Conservation (phyloP, 2,888 invertebrate species). For the Amiota minor region DNA sequence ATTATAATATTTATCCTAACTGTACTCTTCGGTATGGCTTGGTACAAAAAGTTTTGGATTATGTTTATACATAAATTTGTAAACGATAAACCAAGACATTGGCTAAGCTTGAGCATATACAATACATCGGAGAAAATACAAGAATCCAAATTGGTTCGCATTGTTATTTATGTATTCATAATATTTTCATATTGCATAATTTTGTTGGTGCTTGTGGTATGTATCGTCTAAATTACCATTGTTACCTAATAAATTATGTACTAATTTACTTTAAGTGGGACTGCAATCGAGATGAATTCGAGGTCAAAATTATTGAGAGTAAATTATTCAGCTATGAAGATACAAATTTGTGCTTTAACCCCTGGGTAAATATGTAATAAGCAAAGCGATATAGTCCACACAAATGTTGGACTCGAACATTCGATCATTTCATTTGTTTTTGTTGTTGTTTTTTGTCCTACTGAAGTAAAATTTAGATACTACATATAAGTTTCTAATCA, state of each 20-base stretch:
- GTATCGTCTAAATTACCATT: not conserved
- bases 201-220: not conserved
- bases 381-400: too few relatives aligned
- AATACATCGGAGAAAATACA: not conserved
- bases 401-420: too few relatives aligned
- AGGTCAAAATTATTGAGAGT: not conserved
- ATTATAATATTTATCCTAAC: not conserved
- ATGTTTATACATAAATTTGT: not conserved
- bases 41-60: not conserved
- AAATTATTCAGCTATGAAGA: slow-evolving; percentile 1
- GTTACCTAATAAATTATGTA: slow-evolving; percentile 9
- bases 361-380: slow-evolving; percentile 58
- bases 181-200: not conserved
- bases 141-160: not conserved
- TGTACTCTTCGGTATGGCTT: not conserved
- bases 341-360: slow-evolving; percentile 58
- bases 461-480: too few relatives aligned
- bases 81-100: not conserved
- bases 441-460: too few relatives aligned
- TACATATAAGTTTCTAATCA: too few relatives aligned
- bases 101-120: not conserved
- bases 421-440: too few relatives aligned
- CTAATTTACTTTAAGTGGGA: slow-evolving; percentile 33
- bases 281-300: slow-evolving; percentile 42
- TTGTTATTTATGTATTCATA: not conserved